Percentiles rank a stretch among this genome's conserved stretches.
phyloP scores from a whole-genome alignment of 2,888 invertebrate genomes.

The Synanthedon vespiformis region DNA sequence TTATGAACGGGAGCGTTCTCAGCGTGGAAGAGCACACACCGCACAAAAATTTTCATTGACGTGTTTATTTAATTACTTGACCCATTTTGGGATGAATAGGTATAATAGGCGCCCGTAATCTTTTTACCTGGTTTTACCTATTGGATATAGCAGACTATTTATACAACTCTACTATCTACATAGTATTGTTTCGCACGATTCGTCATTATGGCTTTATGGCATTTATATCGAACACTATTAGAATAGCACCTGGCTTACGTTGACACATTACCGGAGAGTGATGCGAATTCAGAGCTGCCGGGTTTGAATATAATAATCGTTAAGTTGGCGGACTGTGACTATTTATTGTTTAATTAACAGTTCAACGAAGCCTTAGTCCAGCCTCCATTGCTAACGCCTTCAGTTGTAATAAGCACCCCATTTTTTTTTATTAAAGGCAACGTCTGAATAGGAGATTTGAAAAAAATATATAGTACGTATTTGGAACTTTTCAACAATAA shows the following conservation, averaged over 20 bases:
- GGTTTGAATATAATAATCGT: slow-evolving; percentile 65
- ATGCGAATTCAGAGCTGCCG: slow-evolving; percentile 65
- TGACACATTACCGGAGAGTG: slow-evolving; percentile 66
- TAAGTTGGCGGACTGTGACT: slow-evolving; percentile 27
- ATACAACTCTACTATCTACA: too few species aligned
- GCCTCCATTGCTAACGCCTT: slow-evolving; percentile 22
- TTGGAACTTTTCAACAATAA: too few species aligned
- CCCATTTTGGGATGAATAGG: too few species aligned
- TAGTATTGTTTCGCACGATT: too few species aligned
- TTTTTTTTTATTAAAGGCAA: slow-evolving; percentile 47
- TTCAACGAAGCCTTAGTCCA: slow-evolving; percentile 25
- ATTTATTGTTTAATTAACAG: slow-evolving; percentile 69
- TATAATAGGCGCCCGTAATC: too few species aligned
- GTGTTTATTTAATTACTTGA: too few species aligned
- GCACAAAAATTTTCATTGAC: too few species aligned
- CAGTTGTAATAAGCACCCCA: slow-evolving; percentile 27
- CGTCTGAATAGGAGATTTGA: slow-evolving; percentile 33
- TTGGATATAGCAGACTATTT: too few species aligned
- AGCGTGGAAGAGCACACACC: too few species aligned
- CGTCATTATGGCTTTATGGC: too few species aligned
- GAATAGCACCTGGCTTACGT: slow-evolving; percentile 34
- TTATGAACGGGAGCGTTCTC: too few species aligned
- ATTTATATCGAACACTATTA: slow-evolving; percentile 5
- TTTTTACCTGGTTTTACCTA: too few species aligned
- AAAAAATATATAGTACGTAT: background rate